phyloP scores from a whole-genome alignment of 2,113 vertebrate species.

The Boulengerochromis microlepis region DNA sequence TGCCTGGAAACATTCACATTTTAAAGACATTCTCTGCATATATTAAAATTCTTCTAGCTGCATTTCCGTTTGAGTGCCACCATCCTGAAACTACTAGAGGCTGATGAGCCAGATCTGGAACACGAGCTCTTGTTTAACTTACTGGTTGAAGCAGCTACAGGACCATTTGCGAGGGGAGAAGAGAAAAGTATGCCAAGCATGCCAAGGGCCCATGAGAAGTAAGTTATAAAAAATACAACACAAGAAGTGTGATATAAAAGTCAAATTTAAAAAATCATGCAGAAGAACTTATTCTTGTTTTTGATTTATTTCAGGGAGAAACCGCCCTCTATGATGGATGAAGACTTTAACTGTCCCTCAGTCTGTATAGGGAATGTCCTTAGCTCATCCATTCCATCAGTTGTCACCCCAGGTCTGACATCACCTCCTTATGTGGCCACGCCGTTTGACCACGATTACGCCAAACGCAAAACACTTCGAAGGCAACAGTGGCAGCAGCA shows the following conservation, averaged over 20 bases:
- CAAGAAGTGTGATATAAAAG: not conserved
- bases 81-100: conserved; percentile 88
- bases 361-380: conserved; percentile 70
- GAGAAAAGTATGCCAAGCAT: conserved; percentile 92
- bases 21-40: not conserved
- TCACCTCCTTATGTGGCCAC: conserved; percentile 96
- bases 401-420: conserved; percentile 95
- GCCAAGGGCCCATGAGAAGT: conserved; percentile 91
- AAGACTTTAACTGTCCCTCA: conserved; percentile 90
- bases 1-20: not conserved
- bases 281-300: not conserved
- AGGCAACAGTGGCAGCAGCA: conserved; percentile 78
- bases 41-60: conserved; percentile 67
- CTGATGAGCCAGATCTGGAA: conserved; percentile 73
- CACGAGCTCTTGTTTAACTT: conserved; percentile 83
- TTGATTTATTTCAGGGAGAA: conserved; percentile 79
- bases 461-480: conserved; percentile 98
- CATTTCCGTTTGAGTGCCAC: conserved; percentile 91
- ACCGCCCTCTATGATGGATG: conserved; percentile 80
- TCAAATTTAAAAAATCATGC: not conserved
- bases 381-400: conserved; percentile 77
- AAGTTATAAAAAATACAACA: conserved; percentile 40
- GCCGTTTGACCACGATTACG: conserved; percentile 99
- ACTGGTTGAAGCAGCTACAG: conserved; percentile 87
- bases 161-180: conserved; percentile 92